Base-by-base conservation (phyloP, 2,888 invertebrate species). In the Altica lythri region DNA sequence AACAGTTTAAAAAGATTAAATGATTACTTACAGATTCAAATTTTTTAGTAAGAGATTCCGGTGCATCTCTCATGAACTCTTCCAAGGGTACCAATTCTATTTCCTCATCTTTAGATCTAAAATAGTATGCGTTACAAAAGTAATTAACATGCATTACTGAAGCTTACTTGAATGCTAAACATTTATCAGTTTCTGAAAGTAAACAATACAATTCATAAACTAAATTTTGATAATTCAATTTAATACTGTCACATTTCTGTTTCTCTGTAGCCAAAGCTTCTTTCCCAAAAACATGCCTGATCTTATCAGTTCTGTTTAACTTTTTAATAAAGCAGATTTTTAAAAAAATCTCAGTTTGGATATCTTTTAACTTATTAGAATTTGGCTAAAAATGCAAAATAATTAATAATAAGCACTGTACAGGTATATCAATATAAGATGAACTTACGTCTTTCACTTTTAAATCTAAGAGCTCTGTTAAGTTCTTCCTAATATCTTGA, bases 191-290 rank as follows among this genome's bases (percentile, higher is more conserved):
- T 81, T 97, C 96, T 66, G 93, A 92, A 64, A 93, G 89, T 13
- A 97, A 80, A 79, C 97, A 95, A 72, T 92, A 89, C 5, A 92
- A 88, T 81, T 97, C 97, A 74, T 97, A 97, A 3, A 95, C 78
- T 44, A 97, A 81, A 78, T 97, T 97, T 77, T 97, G 95, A 48
- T 95, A 80, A 65, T 92, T 90, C 44, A 97, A 77, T 72, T 95
- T 90, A 64, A 91, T 90, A 48, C 89, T 89, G 70, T 97, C 96
- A 0, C 95, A 93, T 63, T 88, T 86, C 67, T 89, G 88, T 73
- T 95, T 95, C 61, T 92, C 92, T 66, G 86, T 84, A 64, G 86
- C 86, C 3, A 95, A 79, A 9, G 85, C 83, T 75, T 95, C 95
- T 44, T 93, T 81, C 0, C 90, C 88, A 56, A 87, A 83, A 67